Evolutionary conservation across 2,888 invertebrate species (phyloP), one percentile per base, ranked within the genome.

Genomic region (Papilio elwesi): DNA sequence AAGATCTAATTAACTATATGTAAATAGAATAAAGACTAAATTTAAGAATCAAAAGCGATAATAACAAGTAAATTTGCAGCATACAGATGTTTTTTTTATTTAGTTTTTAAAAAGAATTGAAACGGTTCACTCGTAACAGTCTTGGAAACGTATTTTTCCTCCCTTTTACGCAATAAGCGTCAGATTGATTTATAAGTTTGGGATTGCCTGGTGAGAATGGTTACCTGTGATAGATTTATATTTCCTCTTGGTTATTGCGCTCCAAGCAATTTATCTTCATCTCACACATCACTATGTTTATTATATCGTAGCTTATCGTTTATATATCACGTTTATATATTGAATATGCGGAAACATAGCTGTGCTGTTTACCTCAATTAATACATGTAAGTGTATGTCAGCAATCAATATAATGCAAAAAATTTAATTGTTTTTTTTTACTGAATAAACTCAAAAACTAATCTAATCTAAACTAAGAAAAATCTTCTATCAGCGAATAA

Each of bases 171-270:
- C 65, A 65, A 66, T 71, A 65, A 65, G 70, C 65, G 70, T 71
- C 70, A 57, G 49, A 71, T 66, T 71, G 70, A 71, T 71, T 71
- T 71, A 71, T 71, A 65, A 65, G 65, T 65, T 65, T 49, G 65
- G 70, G 57, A 57, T 70, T 65, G 57, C 70, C 26, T 49, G 57
- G 57, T 57, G 49, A 49, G 64, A 70, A 70, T 70, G 53, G 62
- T 48, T 66, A 57, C 65, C 64, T 65, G 38, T 66, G 70, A 71
- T 71, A 71, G 70, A 66, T 71, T 71, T 70, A 70, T 70, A 70
- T 64, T 66, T 71, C 70, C 70, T 57, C 48, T 48, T 49, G 65
- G 55, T 71, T 66, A 71, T 57, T 65, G 70, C 70, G n/a, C 48
- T 16, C 15, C 15, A 13, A 26, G 36, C 65, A 49, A 71, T 71